These are phyloP conservation scores for Synodontis membranacea DNA, from an alignment of 2,113 vertebrate genomes.

Conservation along the genomic window DNA sequence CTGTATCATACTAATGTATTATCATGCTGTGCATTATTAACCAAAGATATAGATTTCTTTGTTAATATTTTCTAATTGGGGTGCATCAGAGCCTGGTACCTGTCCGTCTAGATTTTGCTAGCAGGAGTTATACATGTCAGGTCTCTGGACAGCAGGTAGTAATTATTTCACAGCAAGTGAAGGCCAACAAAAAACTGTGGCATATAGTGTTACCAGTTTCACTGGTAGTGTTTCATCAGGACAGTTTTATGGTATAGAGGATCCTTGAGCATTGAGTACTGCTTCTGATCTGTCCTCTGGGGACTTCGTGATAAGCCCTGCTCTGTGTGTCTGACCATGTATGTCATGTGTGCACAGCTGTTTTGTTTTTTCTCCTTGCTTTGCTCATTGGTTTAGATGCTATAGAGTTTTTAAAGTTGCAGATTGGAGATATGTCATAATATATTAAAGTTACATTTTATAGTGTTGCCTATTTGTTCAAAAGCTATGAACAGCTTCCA, in stretches of 20 bases:
- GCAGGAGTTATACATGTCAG: slow-evolving; percentile 28
- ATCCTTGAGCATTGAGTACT: slow-evolving; percentile 25
- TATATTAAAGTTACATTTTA: neutral
- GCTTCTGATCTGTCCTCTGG: slow-evolving; percentile 50
- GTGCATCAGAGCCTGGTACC: slow-evolving; percentile 11
- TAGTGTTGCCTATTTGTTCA: neutral
- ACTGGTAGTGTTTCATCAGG: too few relatives aligned
- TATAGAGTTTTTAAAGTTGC: neutral
- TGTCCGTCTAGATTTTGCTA: slow-evolving; percentile 36
- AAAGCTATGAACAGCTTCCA: neutral
- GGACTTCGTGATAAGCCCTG: slow-evolving; percentile 23
- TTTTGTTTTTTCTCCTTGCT: slow-evolving; percentile 21
- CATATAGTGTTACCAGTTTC: slow-evolving; percentile 51
- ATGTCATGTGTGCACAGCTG: slow-evolving; percentile 37
- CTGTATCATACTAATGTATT: neutral
- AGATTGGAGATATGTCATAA: neutral
- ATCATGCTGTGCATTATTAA: slow-evolving; percentile 27
- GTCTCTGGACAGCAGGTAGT: slow-evolving; percentile 53
- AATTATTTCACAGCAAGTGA: slow-evolving; percentile 57
- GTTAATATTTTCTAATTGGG: neutral
- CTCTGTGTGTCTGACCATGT: neutral
- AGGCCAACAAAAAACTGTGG: slow-evolving; percentile 48
- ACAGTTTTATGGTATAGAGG: slow-evolving; percentile 39
- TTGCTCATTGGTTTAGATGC: slow-evolving; percentile 6
- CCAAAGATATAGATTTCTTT: slow-evolving; percentile 12